These are phyloP conservation scores for Ctenomys sociabilis DNA, from an alignment of 2,113 vertebrate genomes.

Conservation along the genomic window DNA sequence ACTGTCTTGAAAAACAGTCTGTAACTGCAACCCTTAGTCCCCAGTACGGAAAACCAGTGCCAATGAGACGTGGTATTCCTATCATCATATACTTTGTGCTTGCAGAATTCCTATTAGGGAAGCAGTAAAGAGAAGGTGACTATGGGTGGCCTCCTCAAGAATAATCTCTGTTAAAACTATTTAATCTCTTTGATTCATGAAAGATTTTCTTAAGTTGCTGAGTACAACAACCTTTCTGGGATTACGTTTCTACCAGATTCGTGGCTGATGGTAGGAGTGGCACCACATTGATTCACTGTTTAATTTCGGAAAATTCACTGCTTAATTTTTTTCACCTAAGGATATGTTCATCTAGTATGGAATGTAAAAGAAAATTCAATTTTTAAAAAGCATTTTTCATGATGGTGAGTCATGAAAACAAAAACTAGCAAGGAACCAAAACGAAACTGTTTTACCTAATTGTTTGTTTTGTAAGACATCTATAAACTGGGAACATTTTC, in stretches of 20 bases:
- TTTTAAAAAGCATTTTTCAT: background rate
- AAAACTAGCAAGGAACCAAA: background rate
- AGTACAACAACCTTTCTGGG: constrained; percentile 31
- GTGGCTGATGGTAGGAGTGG: background rate
- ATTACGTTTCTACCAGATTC: background rate
- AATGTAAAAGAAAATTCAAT: background rate
- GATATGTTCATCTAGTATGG: background rate
- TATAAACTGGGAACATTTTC: constrained; percentile 29
- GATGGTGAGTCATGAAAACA: background rate
- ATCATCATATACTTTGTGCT: background rate
- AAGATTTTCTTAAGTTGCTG: background rate
- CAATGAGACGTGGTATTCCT: constrained; percentile 16
- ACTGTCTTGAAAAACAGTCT: constrained; percentile 53
- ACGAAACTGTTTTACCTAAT: constrained; percentile 3
- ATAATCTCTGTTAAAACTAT: constrained; percentile 56
- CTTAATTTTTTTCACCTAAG: background rate
- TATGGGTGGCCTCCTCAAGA: constrained; percentile 32
- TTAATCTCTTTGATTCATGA: constrained; percentile 61
- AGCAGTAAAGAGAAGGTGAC: constrained; percentile 41
- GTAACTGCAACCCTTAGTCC: background rate
- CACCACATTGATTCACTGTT: background rate
- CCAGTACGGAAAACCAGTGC: constrained; percentile 29
- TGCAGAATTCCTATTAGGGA: background rate
- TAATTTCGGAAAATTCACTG: constrained; percentile 19
- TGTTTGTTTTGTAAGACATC: constrained; percentile 56